Evolutionary conservation across 2,113 vertebrate genomes (phyloP), one percentile per base, ranked within the genome.

Genomic region (Dasyurus viverrinus): DNA sequence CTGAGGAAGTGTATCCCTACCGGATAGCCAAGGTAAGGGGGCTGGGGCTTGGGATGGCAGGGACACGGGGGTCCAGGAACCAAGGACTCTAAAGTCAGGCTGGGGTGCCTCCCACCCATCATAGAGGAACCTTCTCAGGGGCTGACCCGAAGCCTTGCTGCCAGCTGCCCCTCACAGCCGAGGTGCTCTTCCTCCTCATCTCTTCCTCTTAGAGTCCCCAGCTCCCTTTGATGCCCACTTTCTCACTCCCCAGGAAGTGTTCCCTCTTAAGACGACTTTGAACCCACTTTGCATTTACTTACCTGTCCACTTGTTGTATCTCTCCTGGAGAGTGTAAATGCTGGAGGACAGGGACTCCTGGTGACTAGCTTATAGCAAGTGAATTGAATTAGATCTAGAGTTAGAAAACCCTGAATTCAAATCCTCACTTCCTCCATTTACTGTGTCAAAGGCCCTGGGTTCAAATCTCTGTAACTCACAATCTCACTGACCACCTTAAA

Each of bases 1-100:
- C 96, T 93, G 94, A 97, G 50, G 92, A 97, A 60, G 84, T 96
- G 8, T 68, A 98, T 11, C 91, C 98, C 19, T 98, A 98, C 95
- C 97, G 96, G 60, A 96, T 98, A 96, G 98, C 98, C 89, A 99
- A 98, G 98, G 98, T 98, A 94, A 30, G 97, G 23, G 46, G 53
- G n/a, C 68, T 7, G 60, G 68, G 47, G 2, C 2, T 47, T 1
- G n/a, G n/a, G 0, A n/a, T 23, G 68, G 68, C 68, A 84, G n/a
- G n/a, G 6, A 11, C 19, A 4, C 0, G 19, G n/a, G 68, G 16
- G 1, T 42, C 16, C 16, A 42, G 68, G 36, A 22, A 23, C 68
- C 30, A 8, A 23, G 36, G 36, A n/a, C 2, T 11, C 1, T 1
- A 12, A 30, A 60, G 30, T 11, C 3, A 3, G 57, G 11, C 16